These are phyloP conservation scores for Ceuthmochares aereus DNA, from an alignment of 2,113 vertebrate species.

Conservation along the genomic window DNA sequence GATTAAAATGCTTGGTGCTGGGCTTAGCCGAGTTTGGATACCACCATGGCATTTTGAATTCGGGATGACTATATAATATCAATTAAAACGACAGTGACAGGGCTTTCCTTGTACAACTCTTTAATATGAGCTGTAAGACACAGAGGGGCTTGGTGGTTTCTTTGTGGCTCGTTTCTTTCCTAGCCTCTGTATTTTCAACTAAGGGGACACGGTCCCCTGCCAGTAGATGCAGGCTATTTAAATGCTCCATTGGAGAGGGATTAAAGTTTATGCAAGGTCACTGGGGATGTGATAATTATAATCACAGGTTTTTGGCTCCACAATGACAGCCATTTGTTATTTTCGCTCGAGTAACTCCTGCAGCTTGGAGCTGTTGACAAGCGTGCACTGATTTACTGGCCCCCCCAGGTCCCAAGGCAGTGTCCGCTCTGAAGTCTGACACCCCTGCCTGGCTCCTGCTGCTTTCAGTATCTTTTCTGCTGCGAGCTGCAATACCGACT, in stretches of 20 bases:
- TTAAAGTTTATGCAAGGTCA: conserved; percentile 99
- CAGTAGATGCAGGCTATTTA: conserved; percentile 97
- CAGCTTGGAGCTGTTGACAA: conserved; percentile 92
- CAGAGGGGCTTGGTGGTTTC: conserved; percentile 60
- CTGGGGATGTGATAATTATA: conserved; percentile 99
- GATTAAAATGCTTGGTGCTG: conserved; percentile 33
- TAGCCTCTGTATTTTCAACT: conserved; percentile 58
- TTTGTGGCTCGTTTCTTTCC: conserved; percentile 76
- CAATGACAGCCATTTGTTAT: conserved; percentile 99
- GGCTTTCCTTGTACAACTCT: conserved; percentile 52
- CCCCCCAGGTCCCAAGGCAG: conserved; percentile 74
- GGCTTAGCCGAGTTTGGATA: background rate
- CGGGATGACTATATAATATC: conserved; percentile 41
- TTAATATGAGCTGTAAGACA: conserved; percentile 63
- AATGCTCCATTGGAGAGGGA: conserved; percentile 99
- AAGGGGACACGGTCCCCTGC: conserved; percentile 76
- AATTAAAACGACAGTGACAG: conserved; percentile 64
- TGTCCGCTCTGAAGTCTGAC: conserved; percentile 72
- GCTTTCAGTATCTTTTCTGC: conserved; percentile 72
- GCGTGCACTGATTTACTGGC: conserved; percentile 93
- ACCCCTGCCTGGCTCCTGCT: conserved; percentile 65
- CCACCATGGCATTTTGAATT: conserved; percentile 16
- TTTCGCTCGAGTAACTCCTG: conserved; percentile 95
- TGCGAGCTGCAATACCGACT: conserved; percentile 56
- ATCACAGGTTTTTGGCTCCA: conserved; percentile 99